Evolutionary conservation across 2,797 vertebrate species (phyloP), one percentile per base, ranked within the genome.

Genomic region (Phalloptychus januarius): DNA sequence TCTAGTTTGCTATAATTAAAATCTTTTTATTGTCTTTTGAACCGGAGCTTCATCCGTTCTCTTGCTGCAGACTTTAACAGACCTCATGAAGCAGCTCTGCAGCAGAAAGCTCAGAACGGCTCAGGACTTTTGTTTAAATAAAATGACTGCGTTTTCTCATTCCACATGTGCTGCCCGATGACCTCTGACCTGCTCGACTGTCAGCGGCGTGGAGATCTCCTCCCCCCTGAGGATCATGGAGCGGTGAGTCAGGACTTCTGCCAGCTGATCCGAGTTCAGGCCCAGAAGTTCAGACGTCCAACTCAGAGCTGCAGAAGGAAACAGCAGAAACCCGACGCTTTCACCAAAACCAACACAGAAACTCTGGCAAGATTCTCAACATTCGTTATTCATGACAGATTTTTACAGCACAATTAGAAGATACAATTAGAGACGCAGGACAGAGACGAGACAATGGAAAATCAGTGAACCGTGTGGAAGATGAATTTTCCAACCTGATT

Each of bases 141-240:
- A 42, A 69, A 69, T 40, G n/a, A 12, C 20, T 11, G 4, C 3
- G 7, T 72, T 33, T 72, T 16, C 45, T 71, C n/a, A 28, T 56
- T n/a, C 31, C 20, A 13, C 11, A 2, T 20, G 61, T 4, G 3
- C 36, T 63, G 25, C 4, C 28, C 2, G 25, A 36, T 13, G 23
- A 23, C 23, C 10, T 28, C 80, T 54, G 91, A 98, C 98, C 97
- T 99, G 98, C 8, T 99, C 97, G 73, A 98, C 94, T 0, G 93
- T 98, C 77, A 99, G 98, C 23, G 98, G 98, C 0, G 98, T 99
- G 87, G 96, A 96, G 93, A 99, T 99, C 95, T 98, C 97, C 91
- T 99, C 98, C 50, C 98, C 98, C 91, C 98, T 93, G 92, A 99
- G 97, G 94, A 99, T 98, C 97, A 99, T 99, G 1, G 98, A 99